Conservation (phyloP, 2,113 vertebrate genomes). For the Myodes glareolus region DNA sequence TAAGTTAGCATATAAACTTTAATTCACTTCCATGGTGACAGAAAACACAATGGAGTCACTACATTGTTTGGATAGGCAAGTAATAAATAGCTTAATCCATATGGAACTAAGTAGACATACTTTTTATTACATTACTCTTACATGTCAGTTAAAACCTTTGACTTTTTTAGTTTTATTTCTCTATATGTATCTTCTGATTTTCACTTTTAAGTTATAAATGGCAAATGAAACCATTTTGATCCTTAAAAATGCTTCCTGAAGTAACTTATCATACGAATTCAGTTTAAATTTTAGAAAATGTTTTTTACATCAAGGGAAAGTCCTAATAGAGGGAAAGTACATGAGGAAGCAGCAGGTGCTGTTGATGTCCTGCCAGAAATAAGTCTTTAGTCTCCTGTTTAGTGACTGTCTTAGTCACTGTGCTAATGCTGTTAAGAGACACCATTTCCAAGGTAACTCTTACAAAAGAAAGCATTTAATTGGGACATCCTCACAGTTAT, state of each 20-base stretch:
- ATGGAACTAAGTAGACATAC: conserved; percentile 31
- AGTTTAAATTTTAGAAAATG: conserved; percentile 17
- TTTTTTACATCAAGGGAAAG: conserved; percentile 18
- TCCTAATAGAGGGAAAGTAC: not conserved
- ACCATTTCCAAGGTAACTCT: not conserved
- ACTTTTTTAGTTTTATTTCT: conserved; percentile 53
- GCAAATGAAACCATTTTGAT: conserved; percentile 5
- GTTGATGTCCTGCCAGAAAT: not conserved
- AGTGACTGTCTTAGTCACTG: not conserved
- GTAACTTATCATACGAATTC: not conserved
- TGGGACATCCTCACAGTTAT: not conserved
- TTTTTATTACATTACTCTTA: conserved; percentile 39
- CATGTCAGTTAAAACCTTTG: conserved; percentile 30
- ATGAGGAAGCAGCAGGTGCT: not conserved
- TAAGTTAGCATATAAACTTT: conserved; percentile 35
- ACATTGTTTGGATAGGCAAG: conserved; percentile 41
- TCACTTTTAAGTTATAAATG: conserved; percentile 41
- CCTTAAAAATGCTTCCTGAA: conserved; percentile 32
- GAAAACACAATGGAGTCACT: conserved; percentile 29
- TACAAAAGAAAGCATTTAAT: not conserved
- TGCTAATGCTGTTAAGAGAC: not conserved
- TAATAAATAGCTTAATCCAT: conserved; percentile 35
- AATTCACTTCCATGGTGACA: conserved; percentile 38
- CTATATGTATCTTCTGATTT: conserved; percentile 4
- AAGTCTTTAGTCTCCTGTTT: not conserved